Conservation (phyloP, 2,888 invertebrate genomes). For the Merodon equestris region DNA sequence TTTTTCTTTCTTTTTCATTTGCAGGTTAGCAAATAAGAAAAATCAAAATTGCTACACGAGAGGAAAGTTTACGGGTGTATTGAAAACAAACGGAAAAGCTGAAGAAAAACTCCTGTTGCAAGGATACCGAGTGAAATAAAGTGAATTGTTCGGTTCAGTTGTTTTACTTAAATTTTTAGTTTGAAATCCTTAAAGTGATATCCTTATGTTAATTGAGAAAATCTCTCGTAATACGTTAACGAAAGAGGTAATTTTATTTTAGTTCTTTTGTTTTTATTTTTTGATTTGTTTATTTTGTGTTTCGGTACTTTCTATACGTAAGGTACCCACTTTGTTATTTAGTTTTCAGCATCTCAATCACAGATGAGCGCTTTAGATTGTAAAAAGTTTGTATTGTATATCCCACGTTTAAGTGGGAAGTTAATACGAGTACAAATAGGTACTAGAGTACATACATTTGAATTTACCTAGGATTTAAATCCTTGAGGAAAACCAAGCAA, state of each 20-base stretch:
- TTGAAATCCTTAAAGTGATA: conserved; percentile 1
- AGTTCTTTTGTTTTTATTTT: conserved; percentile 29
- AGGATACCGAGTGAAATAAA: conserved; percentile 25
- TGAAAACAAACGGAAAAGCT: conserved; percentile 14
- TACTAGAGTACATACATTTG: too few relatives aligned
- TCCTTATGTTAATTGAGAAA: conserved; percentile 64
- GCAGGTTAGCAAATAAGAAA: conserved; percentile 21
- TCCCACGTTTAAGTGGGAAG: too few relatives aligned
- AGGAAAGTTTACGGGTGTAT: conserved; percentile 4
- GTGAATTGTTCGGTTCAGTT: background rate
- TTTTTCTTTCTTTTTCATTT: conserved; percentile 31
- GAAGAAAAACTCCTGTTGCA: conserved; percentile 13
- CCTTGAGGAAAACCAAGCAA: too few relatives aligned
- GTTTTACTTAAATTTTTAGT: conserved; percentile 9
- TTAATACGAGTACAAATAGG: too few relatives aligned
- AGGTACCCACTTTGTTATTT: too few relatives aligned
- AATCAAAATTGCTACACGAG: conserved; percentile 14
- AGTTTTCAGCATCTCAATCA: too few relatives aligned
- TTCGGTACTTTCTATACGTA: too few relatives aligned
- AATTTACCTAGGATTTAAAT: too few relatives aligned
- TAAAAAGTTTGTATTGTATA: too few relatives aligned
- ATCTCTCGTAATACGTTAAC: conserved; percentile 42
- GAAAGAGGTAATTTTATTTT: conserved; percentile 57
- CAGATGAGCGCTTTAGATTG: too few relatives aligned
- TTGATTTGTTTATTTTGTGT: background rate